These are phyloP conservation scores for Dermatophagoides farinae DNA, from an alignment of 1,140 invertebrate species.

Conservation along the genomic window DNA sequence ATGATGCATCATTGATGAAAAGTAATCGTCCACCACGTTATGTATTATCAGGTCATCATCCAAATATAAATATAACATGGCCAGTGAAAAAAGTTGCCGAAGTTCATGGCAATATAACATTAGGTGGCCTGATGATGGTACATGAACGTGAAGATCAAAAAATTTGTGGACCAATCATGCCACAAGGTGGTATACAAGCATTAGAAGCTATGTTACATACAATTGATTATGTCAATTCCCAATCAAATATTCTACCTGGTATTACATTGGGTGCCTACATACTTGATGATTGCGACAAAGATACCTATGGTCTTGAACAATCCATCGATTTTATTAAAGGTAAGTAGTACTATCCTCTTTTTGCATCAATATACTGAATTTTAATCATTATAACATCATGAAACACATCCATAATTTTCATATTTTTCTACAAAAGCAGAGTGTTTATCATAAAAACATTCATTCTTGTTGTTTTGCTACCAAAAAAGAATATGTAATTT, in stretches of 20 bases:
- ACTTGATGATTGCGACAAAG: slow-evolving; percentile 84
- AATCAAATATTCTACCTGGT: slow-evolving; percentile 21
- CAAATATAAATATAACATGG: slow-evolving; percentile 22
- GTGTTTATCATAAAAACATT: too few relatives aligned
- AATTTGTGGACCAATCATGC: slow-evolving; percentile 75
- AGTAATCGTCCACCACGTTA: neutral
- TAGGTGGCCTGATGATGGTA: slow-evolving; percentile 86
- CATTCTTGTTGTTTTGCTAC: too few relatives aligned
- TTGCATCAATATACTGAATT: too few relatives aligned
- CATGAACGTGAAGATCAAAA: slow-evolving; percentile 61
- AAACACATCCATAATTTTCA: too few relatives aligned
- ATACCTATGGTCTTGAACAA: slow-evolving; percentile 86
- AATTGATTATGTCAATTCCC: slow-evolving; percentile 28
- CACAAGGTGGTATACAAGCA: slow-evolving; percentile 68
- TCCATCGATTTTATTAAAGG: slow-evolving; percentile 93
- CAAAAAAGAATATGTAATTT: too few relatives aligned
- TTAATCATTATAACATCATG: neutral
- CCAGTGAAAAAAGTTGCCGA: slow-evolving; percentile 64
- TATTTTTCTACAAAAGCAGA: neutral
- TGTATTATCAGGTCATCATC: neutral
- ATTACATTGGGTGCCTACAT: slow-evolving; percentile 22
- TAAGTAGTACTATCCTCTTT: slow-evolving; percentile 30
- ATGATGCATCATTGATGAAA: neutral
- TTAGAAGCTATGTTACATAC: slow-evolving; percentile 32
- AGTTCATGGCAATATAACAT: slow-evolving; percentile 49